Evolutionary conservation across 1,140 invertebrate species (phyloP).

Genomic region (Gyrodactylus bullatarudis): DNA sequence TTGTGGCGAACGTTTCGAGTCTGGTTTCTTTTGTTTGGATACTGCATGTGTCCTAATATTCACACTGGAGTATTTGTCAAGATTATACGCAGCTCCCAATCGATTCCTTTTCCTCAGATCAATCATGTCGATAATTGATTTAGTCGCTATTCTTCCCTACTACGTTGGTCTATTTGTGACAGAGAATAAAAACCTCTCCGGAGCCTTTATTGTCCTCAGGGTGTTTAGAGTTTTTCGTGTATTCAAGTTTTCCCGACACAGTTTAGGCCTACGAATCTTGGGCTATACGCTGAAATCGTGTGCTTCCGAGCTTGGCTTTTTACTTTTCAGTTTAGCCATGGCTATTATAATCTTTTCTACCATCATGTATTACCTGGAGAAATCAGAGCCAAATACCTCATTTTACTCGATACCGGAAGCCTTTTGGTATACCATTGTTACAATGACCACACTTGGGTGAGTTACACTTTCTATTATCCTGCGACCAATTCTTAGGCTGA

Average conservation of each 20-base stretch:
- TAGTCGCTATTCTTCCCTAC: conserved; percentile 92
- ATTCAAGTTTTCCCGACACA: conserved; percentile 98
- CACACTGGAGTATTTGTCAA: conserved; percentile 75
- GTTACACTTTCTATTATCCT: too few relatives aligned
- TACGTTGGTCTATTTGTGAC: conserved; percentile 85
- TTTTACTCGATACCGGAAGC: conserved; percentile 94
- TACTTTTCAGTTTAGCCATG: conserved; percentile 95
- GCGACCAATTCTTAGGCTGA: too few relatives aligned
- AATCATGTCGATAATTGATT: conserved; percentile 96
- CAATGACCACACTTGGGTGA: conserved; percentile 95
- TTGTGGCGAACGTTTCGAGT: conserved; percentile 81
- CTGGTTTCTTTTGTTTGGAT: conserved; percentile 89
- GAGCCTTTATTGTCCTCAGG: conserved; percentile 82
- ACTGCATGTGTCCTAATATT: conserved; percentile 99
- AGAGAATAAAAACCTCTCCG: conserved; percentile 89
- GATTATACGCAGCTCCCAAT: conserved; percentile 81
- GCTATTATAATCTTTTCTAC: conserved; percentile 98
- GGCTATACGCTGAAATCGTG: conserved; percentile 96
- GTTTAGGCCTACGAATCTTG: conserved; percentile 77
- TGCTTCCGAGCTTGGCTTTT: conserved; percentile 88
- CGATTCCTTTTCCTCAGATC: conserved; percentile 79
- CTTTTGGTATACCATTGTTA: conserved; percentile 99
- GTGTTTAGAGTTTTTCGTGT: conserved; percentile 90
- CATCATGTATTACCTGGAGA: conserved; percentile 98
- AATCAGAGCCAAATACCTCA: conserved; percentile 61